These are phyloP conservation scores for Gymnopithys bicolor DNA, from an alignment of 2,797 vertebrate genomes.

Conservation along the genomic window DNA sequence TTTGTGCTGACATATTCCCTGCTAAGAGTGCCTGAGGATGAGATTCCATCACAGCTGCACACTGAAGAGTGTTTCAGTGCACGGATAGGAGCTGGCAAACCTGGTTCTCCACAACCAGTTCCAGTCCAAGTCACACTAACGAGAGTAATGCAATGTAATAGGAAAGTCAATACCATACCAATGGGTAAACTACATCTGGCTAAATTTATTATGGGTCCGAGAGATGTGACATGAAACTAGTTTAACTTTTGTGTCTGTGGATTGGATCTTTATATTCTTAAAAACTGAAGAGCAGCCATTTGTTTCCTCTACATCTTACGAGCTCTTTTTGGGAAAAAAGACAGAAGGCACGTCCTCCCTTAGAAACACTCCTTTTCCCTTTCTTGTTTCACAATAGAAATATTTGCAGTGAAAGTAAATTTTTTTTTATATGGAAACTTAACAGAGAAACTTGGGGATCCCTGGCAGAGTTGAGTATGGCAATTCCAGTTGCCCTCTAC, in stretches of 20 bases:
- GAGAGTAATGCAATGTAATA: neutral
- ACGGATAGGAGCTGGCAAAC: neutral
- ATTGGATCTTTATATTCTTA: neutral
- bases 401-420: neutral
- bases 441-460: neutral
- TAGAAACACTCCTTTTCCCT: neutral
- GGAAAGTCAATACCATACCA: neutral
- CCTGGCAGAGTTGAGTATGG: neutral
- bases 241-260: neutral
- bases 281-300: neutral
- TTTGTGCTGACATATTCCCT: neutral
- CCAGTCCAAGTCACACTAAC: neutral
- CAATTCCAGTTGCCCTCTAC: neutral
- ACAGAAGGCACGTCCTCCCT: neutral
- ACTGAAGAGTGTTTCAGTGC: neutral
- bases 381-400: neutral
- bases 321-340: neutral
- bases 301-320: neutral
- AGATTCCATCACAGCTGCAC: neutral
- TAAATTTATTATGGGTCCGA: neutral
- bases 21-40: neutral
- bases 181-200: neutral
- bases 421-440: neutral
- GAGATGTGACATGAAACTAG: neutral
- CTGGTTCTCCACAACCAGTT: neutral